phyloP scores from a whole-genome alignment of 2,113 vertebrate species.

The Hassar affinis region DNA sequence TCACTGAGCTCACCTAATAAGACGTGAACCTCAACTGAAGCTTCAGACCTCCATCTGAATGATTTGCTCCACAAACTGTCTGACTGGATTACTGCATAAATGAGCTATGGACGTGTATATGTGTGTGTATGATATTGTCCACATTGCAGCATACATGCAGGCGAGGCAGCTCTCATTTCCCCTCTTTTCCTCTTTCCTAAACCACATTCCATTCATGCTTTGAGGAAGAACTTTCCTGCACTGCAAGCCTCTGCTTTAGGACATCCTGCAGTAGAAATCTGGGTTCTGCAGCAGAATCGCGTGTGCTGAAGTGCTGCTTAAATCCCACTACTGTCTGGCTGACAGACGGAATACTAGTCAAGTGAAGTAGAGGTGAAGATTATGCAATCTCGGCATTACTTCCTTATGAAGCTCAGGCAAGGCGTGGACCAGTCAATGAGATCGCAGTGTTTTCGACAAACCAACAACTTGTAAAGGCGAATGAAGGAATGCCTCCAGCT shows the following conservation, averaged over 20 bases:
- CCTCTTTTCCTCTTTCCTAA: not conserved
- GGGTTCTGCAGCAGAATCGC: not conserved
- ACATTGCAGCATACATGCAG: not conserved
- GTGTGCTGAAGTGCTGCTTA: not conserved
- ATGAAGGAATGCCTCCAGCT: not conserved
- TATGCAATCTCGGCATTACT: constrained; percentile 34
- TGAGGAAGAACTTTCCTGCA: not conserved
- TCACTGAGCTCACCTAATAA: not conserved
- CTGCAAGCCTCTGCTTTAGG: not conserved
- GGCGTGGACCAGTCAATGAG: constrained; percentile 32
- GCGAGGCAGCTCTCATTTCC: not conserved
- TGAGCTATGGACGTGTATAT: not conserved
- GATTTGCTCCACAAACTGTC: not conserved
- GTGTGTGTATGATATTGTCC: not conserved
- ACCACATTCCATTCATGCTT: constrained; percentile 23
- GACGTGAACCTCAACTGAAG: not conserved
- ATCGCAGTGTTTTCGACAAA: not conserved
- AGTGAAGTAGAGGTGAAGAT: not conserved
- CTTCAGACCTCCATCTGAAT: not conserved
- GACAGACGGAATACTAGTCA: not conserved
- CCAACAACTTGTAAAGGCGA: not conserved
- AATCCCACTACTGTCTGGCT: not conserved
- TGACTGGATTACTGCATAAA: not conserved
- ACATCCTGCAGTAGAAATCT: not conserved
- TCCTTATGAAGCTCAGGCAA: constrained; percentile 32